phyloP scores from a whole-genome alignment of 2,888 invertebrate genomes.

The Orchesella flavescens region DNA sequence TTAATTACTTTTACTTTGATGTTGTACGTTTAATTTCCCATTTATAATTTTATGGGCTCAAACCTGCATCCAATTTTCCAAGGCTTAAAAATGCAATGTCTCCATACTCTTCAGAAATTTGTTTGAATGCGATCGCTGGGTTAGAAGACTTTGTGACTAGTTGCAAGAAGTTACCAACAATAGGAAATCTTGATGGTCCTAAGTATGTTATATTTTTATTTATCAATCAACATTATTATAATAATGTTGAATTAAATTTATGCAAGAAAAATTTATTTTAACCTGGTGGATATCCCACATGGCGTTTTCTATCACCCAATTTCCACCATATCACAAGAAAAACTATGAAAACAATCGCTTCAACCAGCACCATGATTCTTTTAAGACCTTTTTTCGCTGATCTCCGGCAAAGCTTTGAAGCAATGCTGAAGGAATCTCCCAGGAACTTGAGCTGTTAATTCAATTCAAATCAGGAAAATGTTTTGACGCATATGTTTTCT shows the following conservation, averaged over 20 bases:
- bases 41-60: background rate
- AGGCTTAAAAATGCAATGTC: constrained; percentile 40
- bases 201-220: background rate
- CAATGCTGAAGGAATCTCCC: too few species aligned
- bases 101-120: constrained; percentile 36
- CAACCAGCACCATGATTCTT: too few species aligned
- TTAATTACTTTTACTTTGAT: too few species aligned
- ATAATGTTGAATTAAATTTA: background rate
- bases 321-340: constrained; percentile 19
- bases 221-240: background rate
- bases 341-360: background rate
- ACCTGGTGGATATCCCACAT: constrained; percentile 36
- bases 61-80: constrained; percentile 25
- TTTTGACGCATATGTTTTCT: too few species aligned
- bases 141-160: background rate
- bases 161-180: constrained; percentile 30
- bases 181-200: constrained; percentile 38
- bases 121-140: constrained; percentile 10
- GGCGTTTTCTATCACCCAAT: background rate
- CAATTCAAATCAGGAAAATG: too few species aligned
- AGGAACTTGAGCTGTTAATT: too few species aligned
- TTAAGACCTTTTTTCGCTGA: too few species aligned
- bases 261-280: background rate
- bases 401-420: too few species aligned
- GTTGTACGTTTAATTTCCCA: too few species aligned